phyloP scores from a whole-genome alignment of 2,113 vertebrate genomes.

The Eidolon helvum region DNA sequence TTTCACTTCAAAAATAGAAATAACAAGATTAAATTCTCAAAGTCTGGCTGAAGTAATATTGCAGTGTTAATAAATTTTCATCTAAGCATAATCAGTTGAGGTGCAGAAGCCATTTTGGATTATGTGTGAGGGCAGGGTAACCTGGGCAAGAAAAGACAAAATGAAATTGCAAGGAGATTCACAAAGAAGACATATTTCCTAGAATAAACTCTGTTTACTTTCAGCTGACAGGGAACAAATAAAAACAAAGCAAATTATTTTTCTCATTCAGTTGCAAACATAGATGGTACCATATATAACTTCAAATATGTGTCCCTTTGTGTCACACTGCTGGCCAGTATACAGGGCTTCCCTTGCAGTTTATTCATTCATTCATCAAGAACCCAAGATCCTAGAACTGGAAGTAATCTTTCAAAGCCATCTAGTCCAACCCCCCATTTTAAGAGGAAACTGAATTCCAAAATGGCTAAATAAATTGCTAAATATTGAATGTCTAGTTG shows the following conservation, averaged over 20 bases:
- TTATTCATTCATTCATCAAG: background rate
- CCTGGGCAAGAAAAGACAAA: background rate
- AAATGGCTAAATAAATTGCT: background rate
- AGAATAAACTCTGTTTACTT: background rate
- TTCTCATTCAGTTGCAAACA: background rate
- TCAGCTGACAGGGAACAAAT: background rate
- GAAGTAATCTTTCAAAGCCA: background rate
- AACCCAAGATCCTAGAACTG: background rate
- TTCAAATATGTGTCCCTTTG: background rate
- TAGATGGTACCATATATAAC: background rate
- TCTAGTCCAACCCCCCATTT: background rate
- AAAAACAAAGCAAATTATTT: background rate
- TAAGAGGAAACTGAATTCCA: background rate
- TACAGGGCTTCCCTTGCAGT: background rate
- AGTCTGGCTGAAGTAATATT: background rate
- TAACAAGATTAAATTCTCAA: background rate
- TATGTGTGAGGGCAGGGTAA: background rate
- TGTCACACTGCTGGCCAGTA: background rate
- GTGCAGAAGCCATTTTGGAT: background rate
- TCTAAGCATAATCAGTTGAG: background rate
- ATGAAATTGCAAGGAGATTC: background rate
- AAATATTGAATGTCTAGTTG: background rate
- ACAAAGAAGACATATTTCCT: background rate
- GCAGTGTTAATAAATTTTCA: background rate
- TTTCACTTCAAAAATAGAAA: background rate